Conservation (phyloP, 1,140 invertebrate species). For the Augochlora pura region DNA sequence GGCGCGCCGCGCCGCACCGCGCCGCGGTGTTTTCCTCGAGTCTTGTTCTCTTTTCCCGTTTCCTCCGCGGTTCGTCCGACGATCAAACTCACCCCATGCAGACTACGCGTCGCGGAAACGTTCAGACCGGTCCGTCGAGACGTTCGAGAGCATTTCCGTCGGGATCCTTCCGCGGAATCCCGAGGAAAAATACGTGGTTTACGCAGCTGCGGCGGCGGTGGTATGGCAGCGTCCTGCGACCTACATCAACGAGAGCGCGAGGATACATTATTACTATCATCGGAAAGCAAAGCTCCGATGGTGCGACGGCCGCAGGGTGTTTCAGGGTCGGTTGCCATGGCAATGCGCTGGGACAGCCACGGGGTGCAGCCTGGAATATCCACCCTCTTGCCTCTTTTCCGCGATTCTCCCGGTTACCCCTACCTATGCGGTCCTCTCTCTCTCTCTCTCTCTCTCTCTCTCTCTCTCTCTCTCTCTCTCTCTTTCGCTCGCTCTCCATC, state of each 20-base stretch:
- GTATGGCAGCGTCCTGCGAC: slow-evolving; percentile 66
- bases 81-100: no score
- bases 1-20: not conserved
- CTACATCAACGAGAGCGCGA: slow-evolving; percentile 69
- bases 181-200: slow-evolving; percentile 4
- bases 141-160: no score
- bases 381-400: slow-evolving; percentile 66
- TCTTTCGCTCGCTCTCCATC: not conserved
- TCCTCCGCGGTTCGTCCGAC: not conserved
- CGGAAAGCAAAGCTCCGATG: slow-evolving; percentile 72
- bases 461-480: not conserved
- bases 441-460: not conserved
- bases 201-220: slow-evolving; percentile 24
- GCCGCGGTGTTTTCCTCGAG: slow-evolving; percentile 29
- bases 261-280: slow-evolving; percentile 74
- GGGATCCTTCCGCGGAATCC: not conserved
- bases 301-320: slow-evolving; percentile 66
- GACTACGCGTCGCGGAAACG: no score
- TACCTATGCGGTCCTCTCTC: slow-evolving; percentile 11
- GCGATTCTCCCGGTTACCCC: slow-evolving; percentile 47
- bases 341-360: slow-evolving; percentile 63
- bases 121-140: no score
- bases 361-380: slow-evolving; percentile 67
- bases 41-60: slow-evolving; percentile 2
- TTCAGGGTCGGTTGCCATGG: slow-evolving; percentile 73